These are phyloP conservation scores for Cryptophagus acutangulus DNA, from an alignment of 2,888 invertebrate species.

Conservation along the genomic window DNA sequence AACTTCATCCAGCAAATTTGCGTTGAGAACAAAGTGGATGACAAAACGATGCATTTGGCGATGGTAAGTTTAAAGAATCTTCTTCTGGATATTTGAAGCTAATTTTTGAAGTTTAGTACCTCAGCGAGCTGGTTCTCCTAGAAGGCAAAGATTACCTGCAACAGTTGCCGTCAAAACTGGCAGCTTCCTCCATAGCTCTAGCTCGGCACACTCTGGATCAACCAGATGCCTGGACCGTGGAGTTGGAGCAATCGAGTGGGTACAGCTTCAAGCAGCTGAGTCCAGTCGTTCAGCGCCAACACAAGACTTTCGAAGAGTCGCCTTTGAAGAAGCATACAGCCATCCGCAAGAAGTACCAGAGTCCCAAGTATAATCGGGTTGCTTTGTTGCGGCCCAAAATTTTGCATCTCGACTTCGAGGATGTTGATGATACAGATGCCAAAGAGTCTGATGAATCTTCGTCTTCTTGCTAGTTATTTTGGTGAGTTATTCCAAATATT, in stretches of 20 bases:
- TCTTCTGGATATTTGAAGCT: slow-evolving; percentile 2
- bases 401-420: no score
- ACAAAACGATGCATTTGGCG: slow-evolving; percentile 35
- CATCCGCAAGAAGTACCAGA: slow-evolving; percentile 54
- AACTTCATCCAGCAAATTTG: slow-evolving; percentile 40
- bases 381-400: slow-evolving; percentile 34
- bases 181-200: slow-evolving; percentile 40
- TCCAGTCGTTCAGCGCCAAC: slow-evolving; percentile 50
- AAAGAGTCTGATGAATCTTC: no score
- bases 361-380: slow-evolving; percentile 34
- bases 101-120: slow-evolving; percentile 33
- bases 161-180: slow-evolving; percentile 42
- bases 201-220: slow-evolving; percentile 37
- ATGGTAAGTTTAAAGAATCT: slow-evolving; percentile 32
- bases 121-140: slow-evolving; percentile 41
- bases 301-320: slow-evolving; percentile 49
- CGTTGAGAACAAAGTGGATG: slow-evolving; percentile 31
- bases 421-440: no score
- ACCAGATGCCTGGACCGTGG: slow-evolving; percentile 42
- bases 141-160: slow-evolving; percentile 40
- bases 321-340: slow-evolving; percentile 52
- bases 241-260: slow-evolving; percentile 46
- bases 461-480: no score
- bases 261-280: slow-evolving; percentile 51
- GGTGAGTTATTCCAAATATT: no score